Evolutionary conservation across 2,797 vertebrate genomes (phyloP), one percentile per base, ranked within the genome.

Genomic region (Synanceia verrucosa): DNA sequence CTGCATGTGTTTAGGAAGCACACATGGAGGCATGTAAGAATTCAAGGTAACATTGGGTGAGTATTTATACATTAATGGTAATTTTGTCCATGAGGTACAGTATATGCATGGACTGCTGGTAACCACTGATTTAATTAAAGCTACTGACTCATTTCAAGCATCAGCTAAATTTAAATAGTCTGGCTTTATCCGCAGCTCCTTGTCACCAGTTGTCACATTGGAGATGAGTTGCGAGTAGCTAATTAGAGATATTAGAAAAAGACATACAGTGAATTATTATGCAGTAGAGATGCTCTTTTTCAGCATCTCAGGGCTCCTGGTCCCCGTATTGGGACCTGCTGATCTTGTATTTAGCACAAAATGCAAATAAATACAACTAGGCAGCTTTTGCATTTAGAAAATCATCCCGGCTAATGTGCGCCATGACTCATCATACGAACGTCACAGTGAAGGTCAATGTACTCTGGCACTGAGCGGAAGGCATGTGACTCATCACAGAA

Each of bases 351-450:
- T 43, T 24, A 31, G 29, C 50, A 29, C 34, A 19, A 2, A 66
- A 67, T 26, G 11, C 34, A 36, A 8, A 50, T 28, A 59, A 50
- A 24, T 33, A 56, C 68, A 62, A 44, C 10, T 61, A 77, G 44
- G 61, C 37, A 72, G 51, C 46, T 65, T 65, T 77, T 65, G 60
- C 70, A 75, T 83, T 87, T 62, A 78, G 51, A 55, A 43, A 82
- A 73, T 85, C 65, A 78, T 84, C 53, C 55, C 47, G 33, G 78
- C 62, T 82, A 81, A 88, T 84, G 75, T 19, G 56, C 34, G 13
- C 58, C 19, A 37, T 93, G 92, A 93, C 86, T 93, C 92, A 92
- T 85, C 82, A 73, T 26, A 72, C 64, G 82, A 88, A 79, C 73
- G 61, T 87, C 86, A 82, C 73, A 47, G 60, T 73, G 81, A 92